These are phyloP conservation scores for Gadopsis marmoratus DNA, from an alignment of 2,797 vertebrate species.

Conservation along the genomic window DNA sequence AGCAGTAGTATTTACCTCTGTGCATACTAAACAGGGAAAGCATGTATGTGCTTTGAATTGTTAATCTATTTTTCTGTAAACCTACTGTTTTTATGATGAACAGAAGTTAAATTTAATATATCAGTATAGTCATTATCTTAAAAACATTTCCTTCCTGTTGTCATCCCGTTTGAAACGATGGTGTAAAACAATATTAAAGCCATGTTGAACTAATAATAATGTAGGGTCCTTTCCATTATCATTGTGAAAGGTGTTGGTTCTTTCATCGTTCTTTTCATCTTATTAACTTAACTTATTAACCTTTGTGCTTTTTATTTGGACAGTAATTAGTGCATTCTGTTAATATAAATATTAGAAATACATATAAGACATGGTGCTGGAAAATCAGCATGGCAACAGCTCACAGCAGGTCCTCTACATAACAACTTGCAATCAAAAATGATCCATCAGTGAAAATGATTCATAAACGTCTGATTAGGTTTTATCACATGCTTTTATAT, in stretches of 20 bases:
- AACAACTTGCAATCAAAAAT: slow-evolving; percentile 64
- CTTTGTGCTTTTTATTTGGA: slow-evolving; percentile 80
- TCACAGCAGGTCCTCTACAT: slow-evolving; percentile 60
- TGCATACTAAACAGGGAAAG: slow-evolving; percentile 47
- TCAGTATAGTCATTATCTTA: slow-evolving; percentile 31
- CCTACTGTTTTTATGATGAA: slow-evolving; percentile 34
- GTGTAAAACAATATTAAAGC: slow-evolving; percentile 42
- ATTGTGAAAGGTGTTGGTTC: slow-evolving; percentile 47
- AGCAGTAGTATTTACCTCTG: slow-evolving; percentile 34
- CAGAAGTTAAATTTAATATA: slow-evolving; percentile 32
- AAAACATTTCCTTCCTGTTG: slow-evolving; percentile 35
- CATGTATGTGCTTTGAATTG: slow-evolving; percentile 43
- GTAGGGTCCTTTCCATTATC: slow-evolving; percentile 51
- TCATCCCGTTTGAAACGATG: slow-evolving; percentile 24
- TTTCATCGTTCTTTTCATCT: slow-evolving; percentile 61
- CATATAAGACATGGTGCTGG: slow-evolving; percentile 62
- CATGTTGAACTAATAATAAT: slow-evolving; percentile 23
- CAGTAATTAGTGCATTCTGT: slow-evolving; percentile 79
- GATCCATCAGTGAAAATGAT: slow-evolving; percentile 63
- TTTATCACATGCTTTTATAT: slow-evolving; percentile 79
- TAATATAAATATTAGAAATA: slow-evolving; percentile 77
- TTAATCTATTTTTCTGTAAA: slow-evolving; percentile 53
- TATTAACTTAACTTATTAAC: slow-evolving; percentile 31
- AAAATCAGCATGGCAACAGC: slow-evolving; percentile 58
- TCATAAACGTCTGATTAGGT: slow-evolving; percentile 60